Evolutionary conservation across 1,140 invertebrate genomes (phyloP).

Genomic region (Aphis craccivora): DNA sequence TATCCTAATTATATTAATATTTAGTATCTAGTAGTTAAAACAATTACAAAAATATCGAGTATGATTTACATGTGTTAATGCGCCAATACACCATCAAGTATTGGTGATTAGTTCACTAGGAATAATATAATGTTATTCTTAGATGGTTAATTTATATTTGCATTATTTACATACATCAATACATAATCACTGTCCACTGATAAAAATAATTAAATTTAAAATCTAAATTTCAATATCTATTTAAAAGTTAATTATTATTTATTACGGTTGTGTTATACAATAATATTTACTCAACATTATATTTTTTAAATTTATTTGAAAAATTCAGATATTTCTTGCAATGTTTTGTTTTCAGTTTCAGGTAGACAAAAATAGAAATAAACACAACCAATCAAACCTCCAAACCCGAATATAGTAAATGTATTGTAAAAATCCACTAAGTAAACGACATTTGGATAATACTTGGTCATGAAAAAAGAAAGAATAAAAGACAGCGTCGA

Average conservation of each 20-base stretch:
- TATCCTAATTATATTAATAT: not conserved
- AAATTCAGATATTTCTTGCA: conserved; percentile 60
- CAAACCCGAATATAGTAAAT: conserved; percentile 48
- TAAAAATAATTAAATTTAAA: too few relatives aligned
- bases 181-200: too few relatives aligned
- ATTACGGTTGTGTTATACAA: not conserved
- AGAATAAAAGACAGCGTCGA: conserved; percentile 21
- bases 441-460: not conserved
- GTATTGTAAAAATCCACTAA: conserved; percentile 49
- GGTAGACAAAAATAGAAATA: conserved; percentile 61
- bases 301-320: conserved; percentile 45
- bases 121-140: not conserved
- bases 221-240: not conserved
- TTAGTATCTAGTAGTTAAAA: conserved; percentile 1
- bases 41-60: not conserved
- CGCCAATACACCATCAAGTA: not conserved
- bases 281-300: not conserved
- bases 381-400: conserved; percentile 59
- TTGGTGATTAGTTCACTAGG: not conserved
- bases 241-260: not conserved
- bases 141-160: too few relatives aligned
- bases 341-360: conserved; percentile 62
- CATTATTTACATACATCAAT: too few relatives aligned
- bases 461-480: conserved; percentile 43
- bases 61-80: not conserved